Evolutionary conservation across 2,888 invertebrate species (phyloP).

Genomic region (Deladenus siricidicola): DNA sequence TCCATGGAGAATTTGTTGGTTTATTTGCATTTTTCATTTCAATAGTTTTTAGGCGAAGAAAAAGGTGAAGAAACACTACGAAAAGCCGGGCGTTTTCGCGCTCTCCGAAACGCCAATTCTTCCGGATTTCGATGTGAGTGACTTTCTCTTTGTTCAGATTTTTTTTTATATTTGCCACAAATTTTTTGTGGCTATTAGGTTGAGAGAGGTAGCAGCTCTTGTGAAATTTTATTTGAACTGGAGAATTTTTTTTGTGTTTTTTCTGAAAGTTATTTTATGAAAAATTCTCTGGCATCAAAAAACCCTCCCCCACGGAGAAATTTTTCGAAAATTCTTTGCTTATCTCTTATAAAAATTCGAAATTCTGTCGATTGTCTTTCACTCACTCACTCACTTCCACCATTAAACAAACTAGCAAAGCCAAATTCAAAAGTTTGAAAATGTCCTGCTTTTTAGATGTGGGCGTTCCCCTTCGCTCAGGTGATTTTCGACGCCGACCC

Average conservation of each 20-base stretch:
- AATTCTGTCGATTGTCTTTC: too few relatives aligned
- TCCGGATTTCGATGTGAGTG: conserved; percentile 74
- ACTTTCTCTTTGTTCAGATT: conserved; percentile 17
- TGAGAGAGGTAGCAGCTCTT: too few relatives aligned
- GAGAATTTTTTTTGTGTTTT: background rate
- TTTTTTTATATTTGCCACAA: background rate
- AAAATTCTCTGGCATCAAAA: too few relatives aligned
- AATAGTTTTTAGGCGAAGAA: conserved; percentile 53
- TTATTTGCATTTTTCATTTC: too few relatives aligned
- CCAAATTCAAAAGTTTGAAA: too few relatives aligned
- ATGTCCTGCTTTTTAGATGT: conserved; percentile 56
- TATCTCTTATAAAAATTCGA: background rate
- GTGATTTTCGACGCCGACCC: conserved; percentile 98
- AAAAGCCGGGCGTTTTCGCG: conserved; percentile 85
- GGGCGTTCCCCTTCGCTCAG: conserved; percentile 92
- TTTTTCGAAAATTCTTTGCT: conserved; percentile 46
- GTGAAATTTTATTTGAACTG: background rate
- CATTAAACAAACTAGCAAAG: too few relatives aligned
- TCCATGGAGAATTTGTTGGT: too few relatives aligned
- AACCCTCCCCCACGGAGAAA: too few relatives aligned
- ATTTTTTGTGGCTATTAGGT: too few relatives aligned
- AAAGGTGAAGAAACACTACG: conserved; percentile 72
- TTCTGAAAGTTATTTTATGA: too few relatives aligned
- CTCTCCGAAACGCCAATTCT: conserved; percentile 78
- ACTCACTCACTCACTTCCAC: too few relatives aligned